Evolutionary conservation across 2,797 vertebrate species (phyloP), one percentile per base, ranked within the genome.

Genomic region (Lepus townsendii): DNA sequence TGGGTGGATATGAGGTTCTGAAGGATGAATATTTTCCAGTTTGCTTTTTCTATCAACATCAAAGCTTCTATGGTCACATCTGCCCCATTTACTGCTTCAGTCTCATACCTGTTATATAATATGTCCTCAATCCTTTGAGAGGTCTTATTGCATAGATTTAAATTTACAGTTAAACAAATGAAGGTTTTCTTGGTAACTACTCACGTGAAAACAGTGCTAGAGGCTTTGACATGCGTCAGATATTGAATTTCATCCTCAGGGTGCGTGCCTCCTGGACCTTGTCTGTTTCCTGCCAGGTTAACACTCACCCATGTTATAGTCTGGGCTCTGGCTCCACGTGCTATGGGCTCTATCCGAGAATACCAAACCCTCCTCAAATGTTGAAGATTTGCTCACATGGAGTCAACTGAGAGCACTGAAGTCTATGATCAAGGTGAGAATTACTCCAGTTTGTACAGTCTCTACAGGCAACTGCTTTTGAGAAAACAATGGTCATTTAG

Each of bases 1-100:
- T 97, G 97, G 97, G 97, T 95, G 96, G 96, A 91, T 97, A 95
- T 95, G 82, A 97, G 95, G 92, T 95, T 97, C 95, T 97, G 95
- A 96, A 96, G 96, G 95, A 93, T 95, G 97, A 97, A 92, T 97
- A 96, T 97, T 97, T 97, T 97, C 97, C 97, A 97, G 91, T 94
- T 95, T 91, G 78, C 88, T 71, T 96, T 47, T 93, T 96, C 85
- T 97, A 72, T 68, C 24, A 54, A 85, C 97, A 96, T 97, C 97
- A 97, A 97, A 97, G 93, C 35, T 62, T 83, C 42, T 95, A 47
- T 86, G 96, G 88, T 91, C 88, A 90, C 83, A 75, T 63, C 42
- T 95, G 30, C 88, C 77, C 82, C 63, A 57, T 62, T 88, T 93
- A 87, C 69, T 78, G 75, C 80, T 91, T 94, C 73, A 52, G n/a